Evolutionary conservation across 2,888 invertebrate species (phyloP), one percentile per base, ranked within the genome.

Genomic region (Dicroscelio sp.): DNA sequence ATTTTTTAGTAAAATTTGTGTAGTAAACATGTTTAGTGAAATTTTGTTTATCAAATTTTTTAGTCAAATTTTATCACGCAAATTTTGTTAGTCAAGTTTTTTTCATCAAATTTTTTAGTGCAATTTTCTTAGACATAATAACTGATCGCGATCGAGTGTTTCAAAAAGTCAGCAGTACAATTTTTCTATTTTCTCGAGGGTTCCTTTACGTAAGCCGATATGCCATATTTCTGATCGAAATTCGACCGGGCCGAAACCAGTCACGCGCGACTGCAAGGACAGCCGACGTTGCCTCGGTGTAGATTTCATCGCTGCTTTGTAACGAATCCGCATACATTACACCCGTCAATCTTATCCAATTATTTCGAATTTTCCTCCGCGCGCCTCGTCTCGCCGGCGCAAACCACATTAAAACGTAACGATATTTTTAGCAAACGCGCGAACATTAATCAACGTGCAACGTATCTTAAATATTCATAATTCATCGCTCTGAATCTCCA

Each of bases 231-330:
- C 73, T 91, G 76, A 92, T 89, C 92, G 95, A 95, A 95, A 95
- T 94, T 95, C 71, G 95, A 95, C 94, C 87, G 85, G 87, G 60
- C 93, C 71, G 78, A 90, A 88, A 87, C 82, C 90, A 85, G 88
- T 92, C 89, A 86, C 89, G 92, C 94, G 87, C 87, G 75, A 90
- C 89, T 92, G 90, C 95, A 95, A 95, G 95, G 95, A 93, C 95
- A 86, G 89, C 90, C 92, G 84, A 85, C 65, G 76, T 86, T 89
- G 90, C 86, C 88, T 82, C 85, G 94, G 95, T 95, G 91, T 95
- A 89, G 93, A 95, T 95, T 95, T 95, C 95, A 93, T 92, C 88
- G 90, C 93, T 93, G 90, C 83, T 88, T 93, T 95, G 95, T 94
- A 95, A 95, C 94, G 88, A 95, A 95, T 86, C 94, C 92, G 87